phyloP scores from a whole-genome alignment of 2,888 invertebrate genomes.

The Amiota minor region DNA sequence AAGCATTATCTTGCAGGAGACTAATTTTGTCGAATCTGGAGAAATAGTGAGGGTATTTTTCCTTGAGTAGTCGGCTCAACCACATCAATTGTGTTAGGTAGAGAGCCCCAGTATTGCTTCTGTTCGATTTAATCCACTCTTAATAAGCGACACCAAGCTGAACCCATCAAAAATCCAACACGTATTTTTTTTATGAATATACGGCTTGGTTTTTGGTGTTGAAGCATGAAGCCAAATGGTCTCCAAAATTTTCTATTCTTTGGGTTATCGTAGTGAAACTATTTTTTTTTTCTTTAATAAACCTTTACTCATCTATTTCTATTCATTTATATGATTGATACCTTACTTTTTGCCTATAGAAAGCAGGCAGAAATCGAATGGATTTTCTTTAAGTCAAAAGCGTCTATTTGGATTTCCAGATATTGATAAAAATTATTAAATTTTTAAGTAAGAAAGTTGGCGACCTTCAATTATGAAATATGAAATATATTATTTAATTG shows the following conservation, averaged over 20 bases:
- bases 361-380: no score
- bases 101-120: neutral
- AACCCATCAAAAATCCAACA: neutral
- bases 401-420: no score
- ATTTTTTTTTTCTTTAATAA: no score
- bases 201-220: neutral
- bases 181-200: neutral
- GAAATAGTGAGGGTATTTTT: neutral
- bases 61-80: neutral
- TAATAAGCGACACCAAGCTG: neutral
- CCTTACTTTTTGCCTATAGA: no score
- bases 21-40: neutral
- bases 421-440: no score
- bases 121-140: neutral
- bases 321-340: no score
- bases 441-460: no score
- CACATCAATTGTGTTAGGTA: neutral
- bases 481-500: no score
- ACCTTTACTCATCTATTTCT: no score
- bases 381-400: no score
- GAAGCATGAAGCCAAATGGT: neutral
- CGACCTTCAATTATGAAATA: no score
- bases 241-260: neutral
- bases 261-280: neutral
- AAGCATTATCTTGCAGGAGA: neutral